Base-by-base conservation (phyloP, 2,797 vertebrate genomes). In the Liparis tanakae region DNA sequence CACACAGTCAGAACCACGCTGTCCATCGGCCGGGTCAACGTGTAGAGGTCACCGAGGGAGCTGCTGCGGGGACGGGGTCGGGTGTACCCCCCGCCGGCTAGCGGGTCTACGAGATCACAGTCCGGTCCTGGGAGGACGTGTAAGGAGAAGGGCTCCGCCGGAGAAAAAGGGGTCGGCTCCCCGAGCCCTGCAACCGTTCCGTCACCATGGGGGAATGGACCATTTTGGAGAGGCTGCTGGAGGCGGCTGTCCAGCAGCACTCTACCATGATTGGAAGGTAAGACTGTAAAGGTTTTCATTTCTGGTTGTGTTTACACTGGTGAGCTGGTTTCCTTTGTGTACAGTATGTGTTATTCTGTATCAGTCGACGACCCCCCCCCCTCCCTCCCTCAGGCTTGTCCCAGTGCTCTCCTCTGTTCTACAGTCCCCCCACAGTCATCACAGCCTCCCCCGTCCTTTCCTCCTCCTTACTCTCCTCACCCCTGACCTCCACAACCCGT, bases 191-290 rank as follows among this genome's bases (percentile, higher is more conserved):
- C 66, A 77, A 78, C 78, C 64, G 81, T 33, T 87, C 88, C 76
- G 33, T 74, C 88, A 80, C 79, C 89, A 96, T 96, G 95, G 96
- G 96, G 20, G 96, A 97, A 91, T 97, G 96, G 96, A 96, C 96
- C 78, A 97, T 97, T 79, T 73, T 97, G 89, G 96, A 97, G 95
- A 92, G 96, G 87, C 91, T 97, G 91, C 94, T 97, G 91, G 96
- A 97, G 92, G 96, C 96, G 54, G 96, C 96, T 63, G 96, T 97
- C 81, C 96, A 97, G 93, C 96, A 97, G 94, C 96, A 97, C 90
- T 96, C 96, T 56, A 97, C 96, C 79, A 96, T 97, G 96, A 97
- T 97, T 25, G 94, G 95, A 70, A 93, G 95, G 95, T 96, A 94
- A 93, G 94, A 39, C 53, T 18, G 48, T 51, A 51, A 50, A 57